Evolutionary conservation across 2,113 vertebrate species (phyloP).

Genomic region (Hyperopisus bebe): DNA sequence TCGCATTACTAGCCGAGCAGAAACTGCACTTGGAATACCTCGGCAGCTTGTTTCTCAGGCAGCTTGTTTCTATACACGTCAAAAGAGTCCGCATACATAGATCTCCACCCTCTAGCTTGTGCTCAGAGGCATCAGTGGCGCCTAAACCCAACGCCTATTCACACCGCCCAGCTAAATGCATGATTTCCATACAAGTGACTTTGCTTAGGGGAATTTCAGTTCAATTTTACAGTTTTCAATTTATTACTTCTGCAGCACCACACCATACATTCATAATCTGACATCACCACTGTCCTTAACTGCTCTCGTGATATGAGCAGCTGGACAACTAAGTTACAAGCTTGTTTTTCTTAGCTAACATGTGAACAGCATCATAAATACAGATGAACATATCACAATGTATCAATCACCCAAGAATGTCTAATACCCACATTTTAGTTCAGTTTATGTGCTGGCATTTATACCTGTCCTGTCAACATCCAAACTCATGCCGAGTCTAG

Average conservation of each 20-base stretch:
- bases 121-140: neutral
- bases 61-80: too few species aligned
- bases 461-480: neutral
- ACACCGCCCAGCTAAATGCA: neutral
- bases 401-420: neutral
- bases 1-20: slow-evolving; percentile 25
- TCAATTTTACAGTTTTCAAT: neutral
- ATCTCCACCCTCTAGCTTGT: neutral
- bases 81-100: neutral
- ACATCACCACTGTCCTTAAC: neutral
- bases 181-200: neutral
- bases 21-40: neutral
- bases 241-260: neutral
- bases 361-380: neutral
- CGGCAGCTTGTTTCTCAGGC: neutral
- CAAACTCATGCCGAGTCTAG: neutral
- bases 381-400: neutral
- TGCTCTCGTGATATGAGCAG: neutral
- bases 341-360: neutral
- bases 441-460: neutral
- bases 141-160: neutral
- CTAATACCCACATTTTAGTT: neutral
- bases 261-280: neutral
- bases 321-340: neutral
- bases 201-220: neutral